Evolutionary conservation across 1,140 invertebrate species (phyloP).

Genomic region (Acromyrmex echinatior): DNA sequence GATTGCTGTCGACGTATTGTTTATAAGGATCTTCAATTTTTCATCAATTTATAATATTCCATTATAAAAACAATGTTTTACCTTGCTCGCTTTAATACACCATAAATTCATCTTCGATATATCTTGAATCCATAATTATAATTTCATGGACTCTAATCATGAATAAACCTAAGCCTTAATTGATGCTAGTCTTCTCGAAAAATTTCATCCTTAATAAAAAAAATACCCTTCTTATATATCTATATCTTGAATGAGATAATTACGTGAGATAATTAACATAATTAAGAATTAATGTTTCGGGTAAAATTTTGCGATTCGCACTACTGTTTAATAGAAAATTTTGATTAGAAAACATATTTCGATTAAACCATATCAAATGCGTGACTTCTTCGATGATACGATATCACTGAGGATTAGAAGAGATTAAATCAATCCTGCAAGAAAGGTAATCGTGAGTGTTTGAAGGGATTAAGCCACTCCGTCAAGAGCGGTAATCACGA

Average conservation of each 20-base stretch:
- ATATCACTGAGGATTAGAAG: not conserved
- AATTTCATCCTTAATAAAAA: slow-evolving; percentile 13
- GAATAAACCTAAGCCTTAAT: slow-evolving; percentile 10
- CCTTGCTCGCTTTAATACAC: slow-evolving; percentile 15
- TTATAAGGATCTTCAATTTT: slow-evolving; percentile 17
- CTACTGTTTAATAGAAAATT: not conserved
- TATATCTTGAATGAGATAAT: not conserved
- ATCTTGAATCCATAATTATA: slow-evolving; percentile 14
- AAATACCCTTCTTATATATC: not conserved
- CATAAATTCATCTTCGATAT: slow-evolving; percentile 30
- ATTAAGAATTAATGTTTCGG: not conserved
- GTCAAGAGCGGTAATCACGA: not conserved
- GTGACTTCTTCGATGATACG: slow-evolving; percentile 29
- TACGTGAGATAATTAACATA: not conserved
- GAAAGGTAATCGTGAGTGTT: slow-evolving; percentile 17
- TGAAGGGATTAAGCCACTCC: slow-evolving; percentile 13
- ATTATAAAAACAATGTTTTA: not conserved
- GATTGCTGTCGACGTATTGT: not conserved
- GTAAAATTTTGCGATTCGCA: not conserved
- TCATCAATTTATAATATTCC: not conserved
- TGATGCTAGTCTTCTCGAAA: not conserved
- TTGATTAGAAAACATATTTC: not conserved
- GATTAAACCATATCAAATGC: not conserved
- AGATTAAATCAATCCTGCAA: not conserved
- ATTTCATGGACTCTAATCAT: slow-evolving; percentile 23